Conservation (phyloP, 2,888 invertebrate species). For the Dynastes maya region DNA sequence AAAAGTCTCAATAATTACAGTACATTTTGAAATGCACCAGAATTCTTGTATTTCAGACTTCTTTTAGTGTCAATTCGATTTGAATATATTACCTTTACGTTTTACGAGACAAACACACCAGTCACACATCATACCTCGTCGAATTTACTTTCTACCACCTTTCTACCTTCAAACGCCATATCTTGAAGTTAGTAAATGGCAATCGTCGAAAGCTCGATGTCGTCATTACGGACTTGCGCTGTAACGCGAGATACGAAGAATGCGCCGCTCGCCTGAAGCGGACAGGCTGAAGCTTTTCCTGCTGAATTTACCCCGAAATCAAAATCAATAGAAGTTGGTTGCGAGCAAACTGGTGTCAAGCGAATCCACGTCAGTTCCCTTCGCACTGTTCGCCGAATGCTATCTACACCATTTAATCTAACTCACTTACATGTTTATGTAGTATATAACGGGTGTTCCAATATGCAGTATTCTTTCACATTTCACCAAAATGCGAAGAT, state of each 20-base stretch:
- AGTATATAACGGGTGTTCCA: slow-evolving; percentile 7
- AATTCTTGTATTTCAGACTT: too few species aligned
- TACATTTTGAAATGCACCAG: too few species aligned
- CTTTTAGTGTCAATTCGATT: background rate
- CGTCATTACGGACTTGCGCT: slow-evolving; percentile 51
- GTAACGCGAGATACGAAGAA: slow-evolving; percentile 50
- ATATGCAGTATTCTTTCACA: background rate
- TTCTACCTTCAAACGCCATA: background rate
- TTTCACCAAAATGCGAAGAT: slow-evolving; percentile 7
- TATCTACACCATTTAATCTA: background rate
- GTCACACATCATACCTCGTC: background rate
- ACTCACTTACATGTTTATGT: background rate
- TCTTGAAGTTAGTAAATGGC: slow-evolving; percentile 12
- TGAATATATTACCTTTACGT: slow-evolving; percentile 3
- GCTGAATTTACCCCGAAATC: slow-evolving; percentile 63
- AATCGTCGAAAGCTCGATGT: slow-evolving; percentile 18
- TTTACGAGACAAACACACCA: background rate
- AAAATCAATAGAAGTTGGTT: slow-evolving; percentile 65
- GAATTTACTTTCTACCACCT: background rate
- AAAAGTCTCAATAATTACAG: too few species aligned
- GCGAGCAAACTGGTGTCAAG: slow-evolving; percentile 60
- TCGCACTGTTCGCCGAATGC: slow-evolving; percentile 5
- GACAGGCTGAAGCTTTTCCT: slow-evolving; percentile 56
- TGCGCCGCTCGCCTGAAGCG: slow-evolving; percentile 59
- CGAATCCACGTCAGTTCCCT: slow-evolving; percentile 45